These are phyloP conservation scores for Dryoscopus gambensis DNA, from an alignment of 2,113 vertebrate genomes.

Conservation along the genomic window DNA sequence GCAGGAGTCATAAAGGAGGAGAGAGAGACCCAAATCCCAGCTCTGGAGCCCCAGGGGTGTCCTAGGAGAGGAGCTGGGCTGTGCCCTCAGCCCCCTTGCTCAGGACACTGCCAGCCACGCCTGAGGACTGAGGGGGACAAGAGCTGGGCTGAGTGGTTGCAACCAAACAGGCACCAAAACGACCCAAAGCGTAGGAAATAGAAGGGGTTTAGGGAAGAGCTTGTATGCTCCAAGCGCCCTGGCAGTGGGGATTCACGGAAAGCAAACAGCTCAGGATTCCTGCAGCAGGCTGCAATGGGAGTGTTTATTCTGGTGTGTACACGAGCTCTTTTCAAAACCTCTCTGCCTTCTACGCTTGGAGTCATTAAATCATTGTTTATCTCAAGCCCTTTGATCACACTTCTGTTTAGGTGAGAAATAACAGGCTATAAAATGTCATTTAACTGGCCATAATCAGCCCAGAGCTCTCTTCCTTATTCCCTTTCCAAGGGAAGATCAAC, in stretches of 20 bases:
- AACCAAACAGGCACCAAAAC: background rate
- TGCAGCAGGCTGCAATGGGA: background rate
- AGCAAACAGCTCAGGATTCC: background rate
- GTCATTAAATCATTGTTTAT: constrained; percentile 14
- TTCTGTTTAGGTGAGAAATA: background rate
- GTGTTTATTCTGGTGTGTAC: background rate
- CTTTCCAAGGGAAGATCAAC: background rate
- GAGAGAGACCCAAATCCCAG: background rate
- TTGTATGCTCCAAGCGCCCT: background rate
- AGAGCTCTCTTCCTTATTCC: background rate
- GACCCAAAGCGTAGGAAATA: background rate
- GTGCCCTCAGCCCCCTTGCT: background rate
- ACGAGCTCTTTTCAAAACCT: background rate
- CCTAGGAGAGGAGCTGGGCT: background rate
- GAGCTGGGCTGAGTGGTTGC: background rate
- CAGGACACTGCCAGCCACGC: background rate
- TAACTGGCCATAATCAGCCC: background rate
- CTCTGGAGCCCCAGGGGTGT: background rate
- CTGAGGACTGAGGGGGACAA: background rate
- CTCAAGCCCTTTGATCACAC: background rate
- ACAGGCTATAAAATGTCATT: background rate
- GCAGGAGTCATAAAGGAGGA: background rate
- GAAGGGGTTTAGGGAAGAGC: background rate
- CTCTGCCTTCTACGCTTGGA: background rate
- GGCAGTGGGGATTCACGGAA: background rate